Conservation (phyloP, 2,113 vertebrate genomes). For the Anoura caudifer region DNA sequence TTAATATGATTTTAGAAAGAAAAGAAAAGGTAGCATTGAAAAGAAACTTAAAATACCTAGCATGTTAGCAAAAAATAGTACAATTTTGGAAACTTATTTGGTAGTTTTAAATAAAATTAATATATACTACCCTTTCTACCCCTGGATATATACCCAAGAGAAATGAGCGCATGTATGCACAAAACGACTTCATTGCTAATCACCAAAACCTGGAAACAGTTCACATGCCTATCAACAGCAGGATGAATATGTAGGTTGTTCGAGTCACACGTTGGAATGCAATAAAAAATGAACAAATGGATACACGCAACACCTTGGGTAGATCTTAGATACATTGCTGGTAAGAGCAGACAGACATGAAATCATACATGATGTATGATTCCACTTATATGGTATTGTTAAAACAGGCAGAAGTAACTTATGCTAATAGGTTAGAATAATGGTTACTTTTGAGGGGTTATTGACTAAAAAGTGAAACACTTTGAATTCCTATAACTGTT, state of each 20-base stretch:
- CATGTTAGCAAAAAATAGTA: neutral
- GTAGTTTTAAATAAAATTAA: constrained; percentile 36
- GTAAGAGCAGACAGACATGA: too few relatives aligned
- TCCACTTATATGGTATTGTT: neutral
- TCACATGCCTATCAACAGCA: neutral
- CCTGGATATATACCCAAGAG: neutral
- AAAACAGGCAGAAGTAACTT: neutral
- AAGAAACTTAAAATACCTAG: neutral
- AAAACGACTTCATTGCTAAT: neutral
- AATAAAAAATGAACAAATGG: neutral
- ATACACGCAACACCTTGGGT: neutral
- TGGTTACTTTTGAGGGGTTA: neutral
- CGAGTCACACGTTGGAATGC: neutral
- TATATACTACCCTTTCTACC: neutral
- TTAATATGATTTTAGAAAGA: neutral
- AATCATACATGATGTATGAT: too few relatives aligned
- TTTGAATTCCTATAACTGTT: neutral
- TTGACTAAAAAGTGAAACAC: neutral
- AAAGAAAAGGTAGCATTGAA: neutral
- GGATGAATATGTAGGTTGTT: neutral
- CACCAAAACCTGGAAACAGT: neutral
- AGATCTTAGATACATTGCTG: neutral
- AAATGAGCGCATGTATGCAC: neutral
- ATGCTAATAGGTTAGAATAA: neutral
- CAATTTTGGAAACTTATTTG: neutral